phyloP scores from a whole-genome alignment of 2,888 invertebrate genomes.

The Eupithecia pulchellata region DNA sequence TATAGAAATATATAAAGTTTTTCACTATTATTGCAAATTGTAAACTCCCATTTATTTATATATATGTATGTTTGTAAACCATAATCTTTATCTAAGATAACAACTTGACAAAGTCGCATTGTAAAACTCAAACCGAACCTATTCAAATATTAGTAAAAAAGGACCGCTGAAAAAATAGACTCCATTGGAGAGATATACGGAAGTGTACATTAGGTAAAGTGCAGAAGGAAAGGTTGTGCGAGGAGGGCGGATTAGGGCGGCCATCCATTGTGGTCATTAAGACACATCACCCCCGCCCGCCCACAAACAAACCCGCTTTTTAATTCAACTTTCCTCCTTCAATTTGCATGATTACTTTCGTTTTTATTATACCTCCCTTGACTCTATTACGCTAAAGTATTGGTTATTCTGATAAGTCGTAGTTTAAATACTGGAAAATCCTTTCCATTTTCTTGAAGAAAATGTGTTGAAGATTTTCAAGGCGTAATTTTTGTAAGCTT shows the following conservation, averaged over 20 bases:
- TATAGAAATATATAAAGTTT: too few species aligned
- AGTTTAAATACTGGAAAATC: slow-evolving; percentile 47
- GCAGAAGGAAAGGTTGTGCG: slow-evolving; percentile 69
- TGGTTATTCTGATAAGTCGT: slow-evolving; percentile 59
- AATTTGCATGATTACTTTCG: slow-evolving; percentile 86
- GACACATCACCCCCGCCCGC: slow-evolving; percentile 73
- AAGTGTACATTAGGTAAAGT: slow-evolving; percentile 59
- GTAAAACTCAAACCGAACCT: not conserved
- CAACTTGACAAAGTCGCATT: not conserved
- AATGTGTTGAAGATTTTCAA: slow-evolving; percentile 37
- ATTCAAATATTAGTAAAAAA: slow-evolving; percentile 15
- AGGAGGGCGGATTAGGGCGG: slow-evolving; percentile 74
- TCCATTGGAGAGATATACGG: slow-evolving; percentile 47
- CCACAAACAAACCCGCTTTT: slow-evolving; percentile 73
- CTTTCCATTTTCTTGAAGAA: slow-evolving; percentile 43
- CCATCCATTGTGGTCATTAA: slow-evolving; percentile 85
- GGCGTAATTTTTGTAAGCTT: slow-evolving; percentile 24
- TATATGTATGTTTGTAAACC: not conserved
- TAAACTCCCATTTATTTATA: too few species aligned
- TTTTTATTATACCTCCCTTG: slow-evolving; percentile 79
- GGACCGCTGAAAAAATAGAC: slow-evolving; percentile 52
- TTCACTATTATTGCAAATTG: too few species aligned
- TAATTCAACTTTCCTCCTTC: slow-evolving; percentile 84
- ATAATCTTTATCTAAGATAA: not conserved
- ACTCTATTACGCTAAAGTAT: slow-evolving; percentile 63